A percentile compares a stretch with the other conserved stretches of the same genome.
phyloP scores from a whole-genome alignment of 2,888 invertebrate genomes.

The Marronus borbonicus region DNA sequence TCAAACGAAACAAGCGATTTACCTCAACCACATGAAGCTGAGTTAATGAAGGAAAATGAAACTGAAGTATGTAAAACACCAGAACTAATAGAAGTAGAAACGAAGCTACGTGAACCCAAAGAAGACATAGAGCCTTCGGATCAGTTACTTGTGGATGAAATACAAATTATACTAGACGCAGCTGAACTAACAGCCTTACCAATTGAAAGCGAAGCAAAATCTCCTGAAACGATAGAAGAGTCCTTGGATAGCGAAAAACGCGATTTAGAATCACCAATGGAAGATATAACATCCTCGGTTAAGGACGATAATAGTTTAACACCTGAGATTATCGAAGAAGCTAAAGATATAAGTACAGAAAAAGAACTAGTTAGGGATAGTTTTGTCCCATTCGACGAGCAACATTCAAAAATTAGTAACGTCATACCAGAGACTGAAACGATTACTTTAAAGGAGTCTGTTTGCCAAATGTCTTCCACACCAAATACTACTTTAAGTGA shows the following conservation, averaged over 20 bases:
- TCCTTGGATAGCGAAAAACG: conserved; percentile 30
- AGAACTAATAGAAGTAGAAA: not conserved
- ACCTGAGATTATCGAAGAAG: conserved; percentile 49
- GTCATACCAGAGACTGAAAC: conserved; percentile 47
- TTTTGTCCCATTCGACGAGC: conserved; percentile 28
- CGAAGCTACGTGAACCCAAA: not conserved
- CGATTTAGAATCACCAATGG: conserved; percentile 57
- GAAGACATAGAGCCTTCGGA: conserved; percentile 1
- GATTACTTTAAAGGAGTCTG: conserved; percentile 6
- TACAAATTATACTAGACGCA: conserved; percentile 20
- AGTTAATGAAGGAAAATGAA: not conserved
- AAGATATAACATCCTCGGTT: conserved; percentile 67
- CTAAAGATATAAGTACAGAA: conserved; percentile 48
- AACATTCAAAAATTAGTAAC: conserved; percentile 43
- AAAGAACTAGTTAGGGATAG: conserved; percentile 38
- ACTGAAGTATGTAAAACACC: not conserved
- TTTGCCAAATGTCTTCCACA: conserved; percentile 49
- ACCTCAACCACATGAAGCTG: not conserved
- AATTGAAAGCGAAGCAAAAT: conserved; percentile 32
- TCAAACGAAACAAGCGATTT: not conserved
- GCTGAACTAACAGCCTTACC: not conserved
- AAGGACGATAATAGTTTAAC: conserved; percentile 62
- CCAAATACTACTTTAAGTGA: conserved; percentile 49
- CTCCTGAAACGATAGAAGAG: conserved; percentile 34
- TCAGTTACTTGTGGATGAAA: conserved; percentile 22